A percentile compares a stretch with the other conserved stretches of the same genome.
Conservation (phyloP, 2,797 vertebrate species). For the Premnoplex brunnescens region DNA sequence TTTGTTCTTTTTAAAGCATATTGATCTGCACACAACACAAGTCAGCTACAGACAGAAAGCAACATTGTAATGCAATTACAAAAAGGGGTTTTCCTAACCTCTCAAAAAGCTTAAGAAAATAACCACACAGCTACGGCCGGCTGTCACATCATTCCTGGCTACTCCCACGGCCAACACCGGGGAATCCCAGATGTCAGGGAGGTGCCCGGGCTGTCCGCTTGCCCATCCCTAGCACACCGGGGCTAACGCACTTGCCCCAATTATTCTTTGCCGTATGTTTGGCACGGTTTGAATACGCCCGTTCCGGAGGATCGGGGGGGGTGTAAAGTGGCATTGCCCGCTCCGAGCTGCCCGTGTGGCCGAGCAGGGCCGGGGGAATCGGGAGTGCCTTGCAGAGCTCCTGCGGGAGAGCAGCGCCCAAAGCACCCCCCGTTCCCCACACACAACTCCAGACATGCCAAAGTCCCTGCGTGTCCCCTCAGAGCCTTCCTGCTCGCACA, state of each 20-base stretch:
- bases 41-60: neutral
- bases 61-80: neutral
- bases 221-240: accelerated
- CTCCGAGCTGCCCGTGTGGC: neutral
- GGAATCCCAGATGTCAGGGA: neutral
- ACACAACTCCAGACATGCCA: neutral
- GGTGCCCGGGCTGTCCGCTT: neutral
- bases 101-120: neutral
- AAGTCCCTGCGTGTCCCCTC: neutral
- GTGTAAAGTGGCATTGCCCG: neutral
- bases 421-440: neutral
- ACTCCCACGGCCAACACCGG: neutral
- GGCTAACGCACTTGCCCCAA: neutral
- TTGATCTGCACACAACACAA: neutral
- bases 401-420: neutral
- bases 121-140: accelerated
- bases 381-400: neutral
- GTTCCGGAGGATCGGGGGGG: accelerated
- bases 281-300: accelerated
- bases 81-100: neutral
- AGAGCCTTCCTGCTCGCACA: neutral
- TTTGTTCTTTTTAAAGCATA: neutral
- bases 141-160: neutral
- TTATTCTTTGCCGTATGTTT: neutral
- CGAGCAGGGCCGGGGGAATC: neutral